Evolutionary conservation across 2,888 invertebrate species (phyloP), one percentile per base, ranked within the genome.

Genomic region (Petrolisthes cinctipes): DNA sequence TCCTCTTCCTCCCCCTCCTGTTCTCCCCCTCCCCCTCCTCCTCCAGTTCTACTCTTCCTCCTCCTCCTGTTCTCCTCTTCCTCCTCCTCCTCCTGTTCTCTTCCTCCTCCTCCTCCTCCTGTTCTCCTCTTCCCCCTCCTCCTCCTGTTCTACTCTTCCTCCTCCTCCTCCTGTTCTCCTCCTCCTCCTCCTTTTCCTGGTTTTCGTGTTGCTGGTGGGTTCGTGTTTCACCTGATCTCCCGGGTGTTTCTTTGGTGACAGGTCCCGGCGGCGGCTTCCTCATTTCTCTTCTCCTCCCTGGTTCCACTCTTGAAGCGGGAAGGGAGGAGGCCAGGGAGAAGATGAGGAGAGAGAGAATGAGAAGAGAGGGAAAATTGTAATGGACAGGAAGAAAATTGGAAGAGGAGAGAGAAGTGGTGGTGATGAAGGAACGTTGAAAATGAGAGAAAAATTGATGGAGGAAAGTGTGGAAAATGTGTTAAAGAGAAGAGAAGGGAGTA

Each of bases 11-110:
- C 2, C 37, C 37, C 37, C 37, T 37, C 37, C 2, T n/a, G n/a
- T n/a, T n/a, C n/a, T 37, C 37, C 37, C 2, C 37, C 37, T 37
- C 2, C 37, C 37, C 37, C 37, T 37, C 37, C 7, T 71, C 53
- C 7, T 83, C 51, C n/a, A 6, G n/a, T n/a, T 57, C 78, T 37
- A 1, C 66, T 14, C 56, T 51, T 37, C 51, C 84, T 20, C 51
- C 84, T 20, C 51, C 56, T 56, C 56, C 6, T 57, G 14, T 75
- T 23, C 57, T 76, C 76, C 56, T 56, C 57, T 76, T 76, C 57
- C 56, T 80, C 54, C 76, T 71, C 37, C 37, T 56, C 23, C 23
- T 17, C 53, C 14, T 51, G 9, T 37, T 37, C 37, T 37, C 37
- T 2, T 37, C 37, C 1, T 37, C 37, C 37, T 37, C 37, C 2